Evolutionary conservation across 2,113 vertebrate genomes (phyloP), one percentile per base, ranked within the genome.

Genomic region (Bostrychus sinensis): DNA sequence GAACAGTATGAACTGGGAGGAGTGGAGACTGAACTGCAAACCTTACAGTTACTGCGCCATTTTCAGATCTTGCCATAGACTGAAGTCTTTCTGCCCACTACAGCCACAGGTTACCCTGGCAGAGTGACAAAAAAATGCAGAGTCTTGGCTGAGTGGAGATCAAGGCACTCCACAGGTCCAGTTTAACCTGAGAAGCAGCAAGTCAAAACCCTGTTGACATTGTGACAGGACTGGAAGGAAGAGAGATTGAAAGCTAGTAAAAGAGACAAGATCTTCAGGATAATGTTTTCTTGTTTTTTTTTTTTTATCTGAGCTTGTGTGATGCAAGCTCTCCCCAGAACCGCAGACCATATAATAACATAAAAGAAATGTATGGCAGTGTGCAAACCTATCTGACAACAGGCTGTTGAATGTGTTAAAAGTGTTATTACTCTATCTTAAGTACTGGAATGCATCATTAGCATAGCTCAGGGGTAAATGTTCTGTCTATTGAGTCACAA

Each of bases 201-300:
- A 54, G 64, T 45, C 62, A 70, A 75, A 75, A 62, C 25, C 32
- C 60, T 72, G 70, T 77, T 71, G 53, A 70, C 66, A 57, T 23
- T 45, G 20, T 11, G 19, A 10, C 2, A 53, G 7, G 57, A 25
- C 56, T 42, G 38, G 39, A 39, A 14, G 45, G 19, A 30, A 13
- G 22, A 53, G 26, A 66, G 26, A 37, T 32, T 51, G 58, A 53
- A 42, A 69, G 20, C 45, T 6, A 66, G 45, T 16, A 57, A 20
- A 72, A 17, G 16, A 41, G 64, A 67, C 39, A 28, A 17, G 16
- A 72, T 26, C 56, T 62, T 0, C 8, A 64, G 14, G 19, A 77
- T 71, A 70, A 58, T 60, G 23, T 64, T 12, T n/a, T n/a, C n/a
- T n/a, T n/a, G n/a, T n/a, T n/a, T n/a, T n/a, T n/a, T n/a, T n/a